Evolutionary conservation across 2,888 invertebrate species (phyloP), one percentile per base, ranked within the genome.

Genomic region (Ptycholaimellus sp.): DNA sequence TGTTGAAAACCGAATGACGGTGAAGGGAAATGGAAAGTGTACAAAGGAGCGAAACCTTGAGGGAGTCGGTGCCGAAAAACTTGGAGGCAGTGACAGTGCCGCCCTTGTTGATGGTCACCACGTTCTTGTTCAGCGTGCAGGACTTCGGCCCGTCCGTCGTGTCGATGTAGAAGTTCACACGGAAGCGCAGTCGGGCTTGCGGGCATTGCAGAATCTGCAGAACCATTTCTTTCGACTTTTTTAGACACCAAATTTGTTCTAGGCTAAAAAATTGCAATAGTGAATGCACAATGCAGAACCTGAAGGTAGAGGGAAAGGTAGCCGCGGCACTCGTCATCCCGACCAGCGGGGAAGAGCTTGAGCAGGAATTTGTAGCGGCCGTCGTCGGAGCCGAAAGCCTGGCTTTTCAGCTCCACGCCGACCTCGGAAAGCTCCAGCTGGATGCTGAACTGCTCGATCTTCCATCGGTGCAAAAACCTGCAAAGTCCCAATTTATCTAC

Each of bases 31-130:
- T n/a, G n/a, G n/a, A n/a, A n/a, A n/a, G n/a, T n/a, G n/a, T n/a
- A n/a, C n/a, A n/a, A n/a, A n/a, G n/a, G n/a, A n/a, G n/a, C n/a
- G n/a, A n/a, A 18, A 46, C 46, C 37, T 43, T 47, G 9, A 49
- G 35, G 3, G 40, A 35, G 13, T 49, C 49, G n/a, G 45, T 35
- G 19, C 43, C 40, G 42, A 45, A 50, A 31, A 50, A 50, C 35
- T 48, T 48, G 33, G 43, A 43, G 17, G 50, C 50, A 6, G 50
- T 50, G 7, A 50, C 50, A 13, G 49, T 48, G 17, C 50, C 50
- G 18, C 45, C 44, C 11, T 46, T 42, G 39, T 50, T 49, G 33
- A 50, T 49, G 9, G 47, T 46, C 7, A 50, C 50, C 11, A 50
- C 39, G 30, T 47, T 45, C 21, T 44, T 44, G 39, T 49, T 50